phyloP scores from a whole-genome alignment of 2,888 invertebrate species.

The Drosophila planitibia region DNA sequence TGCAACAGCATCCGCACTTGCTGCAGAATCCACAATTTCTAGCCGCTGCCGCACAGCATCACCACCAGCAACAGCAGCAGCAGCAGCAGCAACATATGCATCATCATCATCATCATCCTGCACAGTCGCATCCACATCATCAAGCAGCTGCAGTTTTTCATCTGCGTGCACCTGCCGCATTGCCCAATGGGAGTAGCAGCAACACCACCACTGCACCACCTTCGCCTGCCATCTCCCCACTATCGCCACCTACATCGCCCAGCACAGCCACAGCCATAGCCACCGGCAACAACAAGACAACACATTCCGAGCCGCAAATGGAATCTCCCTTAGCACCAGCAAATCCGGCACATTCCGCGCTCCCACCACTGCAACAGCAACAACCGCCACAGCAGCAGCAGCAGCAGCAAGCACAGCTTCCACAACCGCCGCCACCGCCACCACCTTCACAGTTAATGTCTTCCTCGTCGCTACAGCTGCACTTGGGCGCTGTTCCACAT shows the following conservation, averaged over 20 bases:
- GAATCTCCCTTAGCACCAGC: constrained; percentile 36
- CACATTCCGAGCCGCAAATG: constrained; percentile 69
- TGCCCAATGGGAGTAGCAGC: constrained; percentile 37
- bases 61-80: constrained; percentile 72
- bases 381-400: constrained; percentile 24
- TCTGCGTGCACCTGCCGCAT: constrained; percentile 61
- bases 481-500: constrained; percentile 37
- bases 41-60: constrained; percentile 79
- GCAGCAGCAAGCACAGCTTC: constrained; percentile 35
- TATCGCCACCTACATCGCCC: constrained; percentile 82
- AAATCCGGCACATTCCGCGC: constrained; percentile 53
- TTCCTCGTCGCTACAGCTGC: constrained; percentile 34
- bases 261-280: constrained; percentile 42
- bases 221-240: constrained; percentile 80
- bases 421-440: constrained; percentile 30
- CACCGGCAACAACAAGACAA: constrained; percentile 56
- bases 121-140: constrained; percentile 41
- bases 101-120: constrained; percentile 54
- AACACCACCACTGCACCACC: constrained; percentile 61
- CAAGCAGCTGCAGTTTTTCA: constrained; percentile 72
- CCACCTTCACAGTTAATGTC: constrained; percentile 33
- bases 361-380: constrained; percentile 40
- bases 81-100: constrained; percentile 64
- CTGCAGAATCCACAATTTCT: constrained; percentile 83
- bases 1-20: constrained; percentile 82